Conservation (phyloP, 2,797 vertebrate species). For the Fistularia commersonii region DNA sequence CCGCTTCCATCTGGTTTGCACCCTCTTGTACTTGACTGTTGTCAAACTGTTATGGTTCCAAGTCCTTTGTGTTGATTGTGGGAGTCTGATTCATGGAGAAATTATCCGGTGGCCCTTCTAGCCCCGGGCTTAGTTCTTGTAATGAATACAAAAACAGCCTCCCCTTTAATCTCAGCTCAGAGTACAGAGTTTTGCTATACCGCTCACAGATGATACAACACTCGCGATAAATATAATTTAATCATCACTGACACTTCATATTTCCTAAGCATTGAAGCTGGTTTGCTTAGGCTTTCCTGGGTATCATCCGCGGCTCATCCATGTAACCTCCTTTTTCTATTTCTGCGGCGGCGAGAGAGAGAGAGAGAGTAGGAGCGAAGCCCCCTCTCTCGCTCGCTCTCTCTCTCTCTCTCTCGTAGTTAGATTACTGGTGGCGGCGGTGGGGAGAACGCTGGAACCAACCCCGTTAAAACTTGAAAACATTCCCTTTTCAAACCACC, state of each 20-base stretch:
- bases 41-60: constrained; percentile 70
- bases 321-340: constrained; percentile 47
- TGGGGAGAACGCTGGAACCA: constrained; percentile 69
- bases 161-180: constrained; percentile 60
- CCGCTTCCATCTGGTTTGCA: constrained; percentile 40
- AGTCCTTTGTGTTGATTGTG: constrained; percentile 74
- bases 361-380: constrained; percentile 44
- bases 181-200: constrained; percentile 42
- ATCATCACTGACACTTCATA: constrained; percentile 40
- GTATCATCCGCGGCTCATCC: constrained; percentile 52
- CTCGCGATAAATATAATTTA: constrained; percentile 40
- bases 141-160: constrained; percentile 62
- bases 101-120: constrained; percentile 63
- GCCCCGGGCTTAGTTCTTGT: constrained; percentile 61
- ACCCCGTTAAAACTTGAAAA: constrained; percentile 76
- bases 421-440: constrained; percentile 47
- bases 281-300: constrained; percentile 24
- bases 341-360: too few species aligned
- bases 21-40: constrained; percentile 70
- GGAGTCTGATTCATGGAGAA: constrained; percentile 63
- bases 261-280: constrained; percentile 14
- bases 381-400: constrained; percentile 8
- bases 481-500: constrained; percentile 75
- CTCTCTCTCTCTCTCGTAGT: constrained; percentile 28
- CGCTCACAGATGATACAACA: constrained; percentile 40